phyloP scores from a whole-genome alignment of 2,797 vertebrate genomes.

The Chelidonichthys spinosus region DNA sequence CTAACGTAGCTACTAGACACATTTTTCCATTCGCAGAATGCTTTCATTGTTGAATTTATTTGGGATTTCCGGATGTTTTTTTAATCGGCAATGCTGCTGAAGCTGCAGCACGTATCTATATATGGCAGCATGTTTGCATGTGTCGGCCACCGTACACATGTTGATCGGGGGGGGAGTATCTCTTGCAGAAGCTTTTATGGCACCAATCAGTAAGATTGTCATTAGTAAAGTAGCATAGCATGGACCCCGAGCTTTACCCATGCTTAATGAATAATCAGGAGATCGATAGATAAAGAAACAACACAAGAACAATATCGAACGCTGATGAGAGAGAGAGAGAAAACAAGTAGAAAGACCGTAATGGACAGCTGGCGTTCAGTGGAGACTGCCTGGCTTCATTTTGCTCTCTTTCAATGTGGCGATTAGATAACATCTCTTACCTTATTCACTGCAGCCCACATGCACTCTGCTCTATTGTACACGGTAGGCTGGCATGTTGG shows the following conservation, averaged over 20 bases:
- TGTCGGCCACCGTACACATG: background rate
- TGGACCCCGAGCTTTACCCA: slow-evolving; percentile 1
- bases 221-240: slow-evolving; percentile 63
- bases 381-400: slow-evolving; percentile 58
- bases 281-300: slow-evolving; percentile 57
- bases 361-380: slow-evolving; percentile 73
- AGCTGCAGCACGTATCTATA: background rate
- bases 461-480: slow-evolving; percentile 66
- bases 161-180: background rate
- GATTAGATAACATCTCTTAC: slow-evolving; percentile 81
- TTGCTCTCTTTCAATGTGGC: slow-evolving; percentile 65
- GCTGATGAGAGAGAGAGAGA: slow-evolving; percentile 39
- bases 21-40: no score
- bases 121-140: background rate
- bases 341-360: slow-evolving; percentile 39
- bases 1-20: no score
- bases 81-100: background rate
- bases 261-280: slow-evolving; percentile 56
- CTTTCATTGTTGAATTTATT: no score
- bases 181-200: slow-evolving; percentile 15
- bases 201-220: slow-evolving; percentile 53
- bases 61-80: background rate
- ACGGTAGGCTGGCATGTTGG: slow-evolving; percentile 65
- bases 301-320: slow-evolving; percentile 27
- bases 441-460: slow-evolving; percentile 78